These are phyloP conservation scores for Eristalinus sepulchralis DNA, from an alignment of 2,888 invertebrate species.

Conservation along the genomic window DNA sequence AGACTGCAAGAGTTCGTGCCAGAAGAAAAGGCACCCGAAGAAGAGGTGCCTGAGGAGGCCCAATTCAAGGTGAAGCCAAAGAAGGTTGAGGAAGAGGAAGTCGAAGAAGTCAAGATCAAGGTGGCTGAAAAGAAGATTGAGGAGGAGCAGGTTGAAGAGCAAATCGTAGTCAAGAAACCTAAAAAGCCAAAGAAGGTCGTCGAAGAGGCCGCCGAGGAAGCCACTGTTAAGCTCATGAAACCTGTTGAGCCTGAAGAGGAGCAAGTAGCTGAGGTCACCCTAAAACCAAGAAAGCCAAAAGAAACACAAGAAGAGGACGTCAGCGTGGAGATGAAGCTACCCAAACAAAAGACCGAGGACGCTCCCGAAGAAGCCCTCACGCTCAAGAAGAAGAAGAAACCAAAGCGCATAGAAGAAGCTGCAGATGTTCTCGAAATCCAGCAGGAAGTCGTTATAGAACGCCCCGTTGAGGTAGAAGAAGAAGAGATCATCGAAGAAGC, in stretches of 20 bases:
- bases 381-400: slow-evolving; percentile 78
- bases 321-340: slow-evolving; percentile 76
- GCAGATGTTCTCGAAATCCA: slow-evolving; percentile 78
- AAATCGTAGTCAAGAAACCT: slow-evolving; percentile 75
- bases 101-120: slow-evolving; percentile 71
- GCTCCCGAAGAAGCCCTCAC: slow-evolving; percentile 77
- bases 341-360: slow-evolving; percentile 77
- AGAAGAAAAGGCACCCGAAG: slow-evolving; percentile 73
- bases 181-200: slow-evolving; percentile 75
- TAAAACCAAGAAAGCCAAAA: slow-evolving; percentile 78
- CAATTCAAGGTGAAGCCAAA: slow-evolving; percentile 75
- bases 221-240: slow-evolving; percentile 76
- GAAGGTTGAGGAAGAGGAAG: slow-evolving; percentile 63
- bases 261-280: slow-evolving; percentile 78
- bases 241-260: slow-evolving; percentile 77
- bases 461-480: slow-evolving; percentile 83
- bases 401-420: slow-evolving; percentile 76
- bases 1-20: slow-evolving; percentile 41
- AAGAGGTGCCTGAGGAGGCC: slow-evolving; percentile 74
- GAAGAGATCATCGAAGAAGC: slow-evolving; percentile 81
- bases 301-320: slow-evolving; percentile 78
- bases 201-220: slow-evolving; percentile 75
- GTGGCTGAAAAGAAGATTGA: slow-evolving; percentile 73
- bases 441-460: slow-evolving; percentile 77
- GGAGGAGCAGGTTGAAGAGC: slow-evolving; percentile 75